Base-by-base conservation (phyloP, 1,140 invertebrate species). In the Drosophila malerkotliana region DNA sequence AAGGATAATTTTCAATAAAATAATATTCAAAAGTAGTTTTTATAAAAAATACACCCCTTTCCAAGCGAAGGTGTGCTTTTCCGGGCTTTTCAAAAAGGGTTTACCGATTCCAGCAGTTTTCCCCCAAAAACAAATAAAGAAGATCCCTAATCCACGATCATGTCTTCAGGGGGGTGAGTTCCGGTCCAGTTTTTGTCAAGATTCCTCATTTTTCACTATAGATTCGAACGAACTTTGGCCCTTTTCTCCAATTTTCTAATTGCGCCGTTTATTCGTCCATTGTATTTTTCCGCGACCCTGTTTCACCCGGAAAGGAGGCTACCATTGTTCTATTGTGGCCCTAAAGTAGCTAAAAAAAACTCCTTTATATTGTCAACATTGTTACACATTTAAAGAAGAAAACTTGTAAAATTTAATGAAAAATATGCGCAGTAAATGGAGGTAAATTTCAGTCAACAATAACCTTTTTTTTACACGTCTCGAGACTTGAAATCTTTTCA, bases 221-320 rank as follows among this genome's bases (percentile, higher is more conserved):
- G 67, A 72, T 72, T 54, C 47, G 49, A 61, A 55, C 68, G 71
- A 73, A 72, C 71, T 73, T 73, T 73, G 71, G 57, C 71, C 71
- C 45, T 72, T 62, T 54, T 54, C 32, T 72, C 37, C 51, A 66
- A 67, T 72, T 72, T 59, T 48, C 41, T 72, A 72, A 73, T 72
- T 73, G 71, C 71, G 71, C 41, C 71, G 69, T 72, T 72, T 71
- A 57, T 58, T 69, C 71, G 54, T 26, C 55, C 39, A 71, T 72
- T 60, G 64, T 59, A 41, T 51, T 71, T 69, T 47, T 18, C 4
- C 47, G 48, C 56, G 63, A 67, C 63, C 63, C 63, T 34, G 34
- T 52, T 52, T 64, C 59, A 67, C 63, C 59, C 34, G 47, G 28
- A 30, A 64, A 18, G 28, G 51, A 26, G 15, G 24, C n/a, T 18